Evolutionary conservation across 30 jellyfish, hydroid and myxozoan species (phyloP).

Genomic region (Aurelia aurita complex sp. Pacific): DNA sequence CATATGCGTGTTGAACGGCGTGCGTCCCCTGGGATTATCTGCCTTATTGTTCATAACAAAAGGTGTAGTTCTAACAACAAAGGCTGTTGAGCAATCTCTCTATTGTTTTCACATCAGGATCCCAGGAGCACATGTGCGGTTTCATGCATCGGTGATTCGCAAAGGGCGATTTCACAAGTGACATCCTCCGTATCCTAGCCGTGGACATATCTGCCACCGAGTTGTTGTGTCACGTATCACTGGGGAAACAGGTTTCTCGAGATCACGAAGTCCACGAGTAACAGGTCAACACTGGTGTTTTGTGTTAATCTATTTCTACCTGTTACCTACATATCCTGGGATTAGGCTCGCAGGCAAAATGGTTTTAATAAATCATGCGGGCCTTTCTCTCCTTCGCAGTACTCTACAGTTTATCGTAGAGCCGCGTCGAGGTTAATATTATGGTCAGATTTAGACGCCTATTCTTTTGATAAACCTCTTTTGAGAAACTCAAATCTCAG

Average conservation of each 20-base stretch:
- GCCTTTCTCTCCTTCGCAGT: too few species aligned
- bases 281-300: background rate
- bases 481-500: too few species aligned
- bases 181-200: slow-evolving; percentile 5
- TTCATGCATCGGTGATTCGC: slow-evolving; percentile 41
- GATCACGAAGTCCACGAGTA: background rate
- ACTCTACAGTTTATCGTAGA: too few species aligned
- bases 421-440: too few species aligned
- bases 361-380: too few species aligned
- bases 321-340: too few species aligned
- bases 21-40: slow-evolving; percentile 68
- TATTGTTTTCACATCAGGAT: slow-evolving; percentile 59
- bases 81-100: slow-evolving; percentile 22
- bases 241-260: too few species aligned
- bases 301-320: too few species aligned
- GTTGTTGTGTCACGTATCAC: background rate
- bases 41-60: slow-evolving; percentile 33
- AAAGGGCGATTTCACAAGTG: background rate
- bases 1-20: slow-evolving; percentile 52
- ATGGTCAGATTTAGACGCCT: too few species aligned
- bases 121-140: slow-evolving; percentile 48
- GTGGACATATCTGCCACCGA: slow-evolving; percentile 14
- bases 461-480: too few species aligned
- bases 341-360: too few species aligned
- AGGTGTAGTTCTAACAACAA: slow-evolving; percentile 21